Evolutionary conservation across 2,113 vertebrate genomes (phyloP), one percentile per base, ranked within the genome.

Genomic region (Scomber scombrus): DNA sequence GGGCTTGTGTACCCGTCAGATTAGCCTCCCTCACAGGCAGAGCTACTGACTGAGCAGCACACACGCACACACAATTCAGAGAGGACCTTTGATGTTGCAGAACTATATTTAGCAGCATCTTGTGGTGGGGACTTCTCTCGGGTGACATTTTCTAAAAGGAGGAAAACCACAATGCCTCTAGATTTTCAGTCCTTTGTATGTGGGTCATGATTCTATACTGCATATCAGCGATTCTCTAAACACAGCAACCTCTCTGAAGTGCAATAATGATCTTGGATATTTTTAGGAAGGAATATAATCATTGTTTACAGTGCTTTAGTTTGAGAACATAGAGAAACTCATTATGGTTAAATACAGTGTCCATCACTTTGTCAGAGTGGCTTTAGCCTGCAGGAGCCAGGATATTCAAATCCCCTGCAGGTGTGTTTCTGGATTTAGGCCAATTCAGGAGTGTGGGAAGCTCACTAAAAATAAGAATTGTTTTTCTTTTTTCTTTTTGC

Each of bases 101-200:
- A 62, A 18, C 88, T 93, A 88, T 86, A 88, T 92, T 92, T 90
- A 94, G 89, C 89, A 15, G 56, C 81, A 80, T 85, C 75, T 90
- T 92, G 58, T 87, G 89, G 68, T 64, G 73, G 85, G 72, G 86
- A 81, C 82, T 79, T 89, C 86, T 89, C 77, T 71, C 23, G 18
- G 70, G 78, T 89, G 82, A 86, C 89, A 85, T 52, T 90, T 82
- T 90, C 82, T 70, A 79, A 90, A 76, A 74, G 71, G 66, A 85
- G 73, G 54, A 29, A 40, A 68, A 74, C 73, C 71, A 83, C 88
- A 90, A 85, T 63, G 72, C 55, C 71, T 82, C 74, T 81, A 13
- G 9, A 62, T 65, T 80, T 78, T 52, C 68, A 57, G 5, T 46
- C 60, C 75, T 67, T 55, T 75, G 64, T 86, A 83, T 74, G 12